A percentile compares a stretch with the other conserved stretches of the same genome.
Evolutionary conservation across 2,113 vertebrate genomes (phyloP).

Genomic region (Cavia porcellus): DNA sequence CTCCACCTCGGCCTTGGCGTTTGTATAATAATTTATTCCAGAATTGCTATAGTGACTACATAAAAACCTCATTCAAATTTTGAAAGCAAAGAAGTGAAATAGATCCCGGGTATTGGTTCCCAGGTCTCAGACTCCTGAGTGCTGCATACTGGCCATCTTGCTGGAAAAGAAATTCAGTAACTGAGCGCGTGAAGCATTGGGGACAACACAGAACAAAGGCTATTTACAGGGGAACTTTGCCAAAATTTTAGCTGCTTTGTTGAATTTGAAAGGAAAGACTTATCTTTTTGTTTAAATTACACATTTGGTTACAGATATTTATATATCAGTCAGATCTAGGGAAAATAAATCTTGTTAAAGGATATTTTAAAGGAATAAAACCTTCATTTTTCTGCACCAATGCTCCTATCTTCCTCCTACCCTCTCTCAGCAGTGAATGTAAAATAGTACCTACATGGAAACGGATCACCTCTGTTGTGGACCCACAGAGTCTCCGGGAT

Average conservation of each 20-base stretch:
- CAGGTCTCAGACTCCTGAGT: background rate
- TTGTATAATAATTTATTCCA: background rate
- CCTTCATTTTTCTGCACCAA: background rate
- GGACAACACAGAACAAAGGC: background rate
- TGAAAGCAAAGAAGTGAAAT: background rate
- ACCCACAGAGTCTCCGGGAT: background rate
- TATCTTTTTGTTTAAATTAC: background rate
- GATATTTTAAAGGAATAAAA: background rate
- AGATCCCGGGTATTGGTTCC: background rate
- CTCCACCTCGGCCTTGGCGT: background rate
- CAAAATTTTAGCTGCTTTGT: background rate
- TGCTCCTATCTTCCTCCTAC: background rate
- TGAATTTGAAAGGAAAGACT: conserved; percentile 36
- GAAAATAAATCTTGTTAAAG: background rate
- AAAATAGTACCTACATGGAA: background rate
- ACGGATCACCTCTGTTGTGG: background rate
- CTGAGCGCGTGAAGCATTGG: background rate
- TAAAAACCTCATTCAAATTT: background rate
- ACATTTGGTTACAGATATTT: background rate
- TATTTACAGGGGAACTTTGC: background rate
- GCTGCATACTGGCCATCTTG: background rate
- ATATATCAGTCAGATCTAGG: background rate
- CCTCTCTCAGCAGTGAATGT: background rate
- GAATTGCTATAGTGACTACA: background rate
- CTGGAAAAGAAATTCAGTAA: background rate